These are phyloP conservation scores for Alosa alosa DNA, from an alignment of 2,113 vertebrate genomes.

Conservation along the genomic window DNA sequence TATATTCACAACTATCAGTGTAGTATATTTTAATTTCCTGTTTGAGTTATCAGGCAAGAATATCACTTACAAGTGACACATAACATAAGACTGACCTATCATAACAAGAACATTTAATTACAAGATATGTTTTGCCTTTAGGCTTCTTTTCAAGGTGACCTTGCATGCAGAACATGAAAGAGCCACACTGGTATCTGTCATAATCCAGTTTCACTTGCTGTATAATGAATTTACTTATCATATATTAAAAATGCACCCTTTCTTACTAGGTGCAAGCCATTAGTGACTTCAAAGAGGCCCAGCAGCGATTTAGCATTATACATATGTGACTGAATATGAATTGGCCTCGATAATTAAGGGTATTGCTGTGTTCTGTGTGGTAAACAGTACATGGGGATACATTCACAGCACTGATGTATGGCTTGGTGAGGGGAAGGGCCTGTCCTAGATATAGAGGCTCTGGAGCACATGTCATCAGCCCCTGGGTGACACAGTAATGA, in stretches of 20 bases:
- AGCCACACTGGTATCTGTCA: background rate
- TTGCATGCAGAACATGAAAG: background rate
- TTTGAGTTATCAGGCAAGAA: background rate
- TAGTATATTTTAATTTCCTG: background rate
- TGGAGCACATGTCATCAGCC: background rate
- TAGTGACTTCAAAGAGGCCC: conserved; percentile 9
- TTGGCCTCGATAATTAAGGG: background rate
- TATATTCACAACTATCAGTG: background rate
- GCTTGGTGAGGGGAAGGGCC: background rate
- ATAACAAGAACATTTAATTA: background rate
- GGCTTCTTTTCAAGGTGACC: background rate
- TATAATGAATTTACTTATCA: conserved; percentile 11
- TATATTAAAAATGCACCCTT: background rate
- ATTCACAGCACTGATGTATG: background rate
- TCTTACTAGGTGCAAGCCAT: background rate
- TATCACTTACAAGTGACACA: background rate
- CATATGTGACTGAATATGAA: background rate
- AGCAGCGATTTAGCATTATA: background rate
- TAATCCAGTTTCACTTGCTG: background rate
- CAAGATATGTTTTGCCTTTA: background rate
- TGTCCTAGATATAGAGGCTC: background rate
- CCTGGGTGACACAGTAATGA: background rate
- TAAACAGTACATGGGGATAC: background rate
- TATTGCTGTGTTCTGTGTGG: background rate
- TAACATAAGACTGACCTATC: background rate